phyloP scores from a whole-genome alignment of 2,113 vertebrate species.

The Himantopus leucocephalus region DNA sequence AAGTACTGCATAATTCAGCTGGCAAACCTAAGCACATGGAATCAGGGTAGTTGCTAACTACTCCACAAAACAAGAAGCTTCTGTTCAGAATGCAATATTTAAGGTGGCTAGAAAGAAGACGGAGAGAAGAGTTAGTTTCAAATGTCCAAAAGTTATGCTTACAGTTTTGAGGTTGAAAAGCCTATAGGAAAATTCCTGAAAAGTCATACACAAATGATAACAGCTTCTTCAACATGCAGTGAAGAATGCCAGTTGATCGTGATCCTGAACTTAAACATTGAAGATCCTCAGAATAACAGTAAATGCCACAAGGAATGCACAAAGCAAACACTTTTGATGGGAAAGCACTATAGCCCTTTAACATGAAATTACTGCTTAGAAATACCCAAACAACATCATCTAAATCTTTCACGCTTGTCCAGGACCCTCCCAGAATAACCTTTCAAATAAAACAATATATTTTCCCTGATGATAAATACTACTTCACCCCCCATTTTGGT shows the following conservation, averaged over 20 bases:
- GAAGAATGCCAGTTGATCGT: not conserved
- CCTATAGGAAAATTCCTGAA: not conserved
- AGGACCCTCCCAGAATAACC: not conserved
- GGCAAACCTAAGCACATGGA: not conserved
- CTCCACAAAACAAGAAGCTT: not conserved
- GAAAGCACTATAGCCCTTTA: not conserved
- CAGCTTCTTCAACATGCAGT: not conserved
- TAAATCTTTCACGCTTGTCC: not conserved
- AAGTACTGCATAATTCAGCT: not conserved
- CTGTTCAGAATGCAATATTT: not conserved
- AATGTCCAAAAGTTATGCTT: not conserved
- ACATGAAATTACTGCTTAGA: not conserved
- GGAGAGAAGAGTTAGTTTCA: not conserved
- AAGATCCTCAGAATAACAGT: not conserved
- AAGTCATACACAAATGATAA: not conserved
- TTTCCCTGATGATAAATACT: not conserved
- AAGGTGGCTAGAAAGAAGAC: not conserved
- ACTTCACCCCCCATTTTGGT: fast-evolving
- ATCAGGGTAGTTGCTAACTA: not conserved
- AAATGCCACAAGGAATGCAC: not conserved
- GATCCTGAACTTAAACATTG: not conserved
- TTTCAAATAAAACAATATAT: not conserved
- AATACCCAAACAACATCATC: not conserved
- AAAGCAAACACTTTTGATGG: not conserved
- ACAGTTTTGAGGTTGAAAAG: not conserved